phyloP scores from a whole-genome alignment of 2,797 vertebrate genomes.

The Liasis olivaceus region DNA sequence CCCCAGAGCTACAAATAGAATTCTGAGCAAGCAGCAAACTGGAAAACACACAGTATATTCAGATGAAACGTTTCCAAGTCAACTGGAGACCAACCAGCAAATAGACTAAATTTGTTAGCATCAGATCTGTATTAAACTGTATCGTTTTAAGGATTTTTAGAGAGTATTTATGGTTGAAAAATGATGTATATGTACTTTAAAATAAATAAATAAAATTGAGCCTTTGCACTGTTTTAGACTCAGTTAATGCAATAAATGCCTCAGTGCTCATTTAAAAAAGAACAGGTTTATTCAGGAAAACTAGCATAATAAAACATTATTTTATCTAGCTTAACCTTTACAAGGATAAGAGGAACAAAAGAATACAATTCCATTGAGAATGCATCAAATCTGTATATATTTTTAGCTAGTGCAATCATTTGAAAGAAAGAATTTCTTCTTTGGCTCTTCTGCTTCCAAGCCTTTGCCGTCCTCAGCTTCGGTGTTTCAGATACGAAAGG shows the following conservation, averaged over 20 bases:
- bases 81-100: background rate
- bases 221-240: background rate
- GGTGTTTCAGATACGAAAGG: constrained; percentile 19
- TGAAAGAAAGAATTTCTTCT: background rate
- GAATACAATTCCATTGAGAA: background rate
- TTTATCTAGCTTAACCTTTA: background rate
- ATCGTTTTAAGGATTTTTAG: background rate
- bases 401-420: background rate
- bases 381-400: background rate
- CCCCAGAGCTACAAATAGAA: background rate
- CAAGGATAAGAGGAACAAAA: background rate
- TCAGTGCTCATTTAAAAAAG: background rate
- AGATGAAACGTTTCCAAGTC: background rate
- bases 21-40: background rate
- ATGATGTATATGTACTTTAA: background rate
- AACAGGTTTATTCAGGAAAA: background rate
- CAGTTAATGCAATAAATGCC: background rate
- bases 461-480: background rate
- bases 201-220: background rate
- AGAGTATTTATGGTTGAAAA: background rate
- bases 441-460: background rate
- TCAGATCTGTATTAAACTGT: background rate
- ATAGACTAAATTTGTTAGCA: background rate
- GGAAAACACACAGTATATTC: background rate
- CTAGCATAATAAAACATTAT: background rate